Evolutionary conservation across 2,797 vertebrate genomes (phyloP).

Genomic region (Somateria mollissima): DNA sequence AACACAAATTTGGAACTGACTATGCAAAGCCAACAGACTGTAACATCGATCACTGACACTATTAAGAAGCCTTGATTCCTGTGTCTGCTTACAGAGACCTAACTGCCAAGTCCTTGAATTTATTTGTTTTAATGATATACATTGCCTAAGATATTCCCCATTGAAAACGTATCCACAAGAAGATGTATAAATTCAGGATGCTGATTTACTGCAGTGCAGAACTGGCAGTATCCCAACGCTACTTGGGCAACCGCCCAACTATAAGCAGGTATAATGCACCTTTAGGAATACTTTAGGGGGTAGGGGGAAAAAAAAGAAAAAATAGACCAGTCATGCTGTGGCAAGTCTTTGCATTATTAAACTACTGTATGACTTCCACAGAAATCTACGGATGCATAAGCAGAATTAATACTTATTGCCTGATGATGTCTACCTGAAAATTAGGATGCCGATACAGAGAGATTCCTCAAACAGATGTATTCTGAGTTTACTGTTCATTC

Average conservation of each 20-base stretch:
- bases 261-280: constrained; percentile 47
- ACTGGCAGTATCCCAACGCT: constrained; percentile 48
- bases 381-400: not conserved
- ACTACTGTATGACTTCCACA: constrained; percentile 29
- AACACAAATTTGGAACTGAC: not conserved
- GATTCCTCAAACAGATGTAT: not conserved
- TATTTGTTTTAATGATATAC: constrained; percentile 18
- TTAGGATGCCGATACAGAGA: not conserved
- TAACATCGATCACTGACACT: not conserved
- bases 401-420: not conserved
- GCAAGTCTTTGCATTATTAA: constrained; percentile 37
- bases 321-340: not conserved
- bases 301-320: not conserved
- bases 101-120: constrained; percentile 7
- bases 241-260: constrained; percentile 20
- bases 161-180: not conserved
- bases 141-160: not conserved
- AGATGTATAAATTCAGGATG: constrained; percentile 16
- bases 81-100: not conserved
- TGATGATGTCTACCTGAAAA: constrained; percentile 9
- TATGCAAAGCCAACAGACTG: not conserved
- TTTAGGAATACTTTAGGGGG: constrained; percentile 26
- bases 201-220: constrained; percentile 72
- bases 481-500: not conserved
- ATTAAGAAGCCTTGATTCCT: not conserved